phyloP scores from a whole-genome alignment of 1,140 invertebrate species.

The Drosophila yakuba region DNA sequence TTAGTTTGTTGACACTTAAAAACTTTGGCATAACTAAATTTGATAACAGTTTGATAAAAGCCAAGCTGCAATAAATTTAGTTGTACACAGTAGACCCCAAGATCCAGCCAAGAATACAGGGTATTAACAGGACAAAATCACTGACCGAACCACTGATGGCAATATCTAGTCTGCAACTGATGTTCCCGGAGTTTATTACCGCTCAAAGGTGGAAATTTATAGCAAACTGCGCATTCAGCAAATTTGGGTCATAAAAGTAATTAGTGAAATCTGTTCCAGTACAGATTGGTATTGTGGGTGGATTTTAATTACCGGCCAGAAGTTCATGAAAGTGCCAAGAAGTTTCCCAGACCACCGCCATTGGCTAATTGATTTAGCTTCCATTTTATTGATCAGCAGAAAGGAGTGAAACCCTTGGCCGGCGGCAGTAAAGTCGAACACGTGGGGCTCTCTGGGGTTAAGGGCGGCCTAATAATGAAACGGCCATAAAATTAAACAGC shows the following conservation, averaged over 20 bases:
- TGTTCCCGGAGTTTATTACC: constrained; percentile 44
- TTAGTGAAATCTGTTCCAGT: constrained; percentile 71
- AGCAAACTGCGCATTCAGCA: constrained; percentile 61
- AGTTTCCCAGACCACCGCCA: constrained; percentile 10
- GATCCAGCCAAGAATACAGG: background rate
- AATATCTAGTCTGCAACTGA: constrained; percentile 53
- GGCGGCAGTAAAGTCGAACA: constrained; percentile 12
- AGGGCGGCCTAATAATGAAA: constrained; percentile 68
- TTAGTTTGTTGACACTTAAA: too few species aligned
- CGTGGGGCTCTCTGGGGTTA: background rate
- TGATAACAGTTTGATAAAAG: too few species aligned
- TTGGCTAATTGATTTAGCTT: constrained; percentile 56
- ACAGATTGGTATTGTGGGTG: constrained; percentile 50
- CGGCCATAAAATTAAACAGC: constrained; percentile 68
- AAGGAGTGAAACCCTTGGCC: constrained; percentile 29
- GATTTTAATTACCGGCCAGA: constrained; percentile 55
- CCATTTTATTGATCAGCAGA: constrained; percentile 49
- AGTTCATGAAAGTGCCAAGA: constrained; percentile 59
- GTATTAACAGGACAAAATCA: constrained; percentile 7
- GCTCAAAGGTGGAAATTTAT: constrained; percentile 70
- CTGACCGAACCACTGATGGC: constrained; percentile 22
- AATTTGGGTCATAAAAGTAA: constrained; percentile 82
- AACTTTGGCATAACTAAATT: too few species aligned
- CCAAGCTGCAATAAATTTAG: too few species aligned
- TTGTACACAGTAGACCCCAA: background rate